Percentiles rank a stretch among this genome's conserved stretches.
phyloP scores from a whole-genome alignment of 2,888 invertebrate genomes.

The Cosmia trapezina region DNA sequence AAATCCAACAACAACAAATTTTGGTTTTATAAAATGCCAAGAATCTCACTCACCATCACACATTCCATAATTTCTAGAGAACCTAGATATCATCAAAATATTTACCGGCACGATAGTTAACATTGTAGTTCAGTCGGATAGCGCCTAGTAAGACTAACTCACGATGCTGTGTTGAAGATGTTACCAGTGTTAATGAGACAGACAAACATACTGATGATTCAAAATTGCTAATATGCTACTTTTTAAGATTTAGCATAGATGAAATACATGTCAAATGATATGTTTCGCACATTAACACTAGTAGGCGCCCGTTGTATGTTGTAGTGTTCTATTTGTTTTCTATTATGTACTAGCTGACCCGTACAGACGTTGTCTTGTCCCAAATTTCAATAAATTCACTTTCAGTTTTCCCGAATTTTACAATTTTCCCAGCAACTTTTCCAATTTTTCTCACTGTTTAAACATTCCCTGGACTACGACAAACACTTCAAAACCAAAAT shows the following conservation, averaged over 20 bases:
- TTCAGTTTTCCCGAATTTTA: too few relatives aligned
- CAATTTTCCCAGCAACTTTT: too few relatives aligned
- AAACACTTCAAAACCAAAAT: too few relatives aligned
- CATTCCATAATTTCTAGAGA: background rate
- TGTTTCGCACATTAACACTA: too few relatives aligned
- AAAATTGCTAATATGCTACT: background rate
- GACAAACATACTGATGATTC: constrained; percentile 12
- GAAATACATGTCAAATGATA: background rate
- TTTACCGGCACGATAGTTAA: background rate
- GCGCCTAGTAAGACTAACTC: background rate
- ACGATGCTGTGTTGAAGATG: background rate
- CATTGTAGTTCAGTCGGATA: background rate
- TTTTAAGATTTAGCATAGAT: background rate
- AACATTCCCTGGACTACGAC: too few relatives aligned
- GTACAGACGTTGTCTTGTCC: too few relatives aligned
- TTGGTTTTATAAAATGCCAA: background rate
- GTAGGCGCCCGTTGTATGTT: background rate
- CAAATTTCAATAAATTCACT: too few relatives aligned
- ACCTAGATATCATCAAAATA: constrained; percentile 10
- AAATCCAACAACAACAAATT: background rate
- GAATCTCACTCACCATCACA: too few relatives aligned
- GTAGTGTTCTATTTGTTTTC: background rate
- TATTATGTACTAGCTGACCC: too few relatives aligned
- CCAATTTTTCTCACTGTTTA: too few relatives aligned
- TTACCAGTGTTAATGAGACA: constrained; percentile 8